phyloP scores from a whole-genome alignment of 2,113 vertebrate genomes.

The Chrysemys picta region DNA sequence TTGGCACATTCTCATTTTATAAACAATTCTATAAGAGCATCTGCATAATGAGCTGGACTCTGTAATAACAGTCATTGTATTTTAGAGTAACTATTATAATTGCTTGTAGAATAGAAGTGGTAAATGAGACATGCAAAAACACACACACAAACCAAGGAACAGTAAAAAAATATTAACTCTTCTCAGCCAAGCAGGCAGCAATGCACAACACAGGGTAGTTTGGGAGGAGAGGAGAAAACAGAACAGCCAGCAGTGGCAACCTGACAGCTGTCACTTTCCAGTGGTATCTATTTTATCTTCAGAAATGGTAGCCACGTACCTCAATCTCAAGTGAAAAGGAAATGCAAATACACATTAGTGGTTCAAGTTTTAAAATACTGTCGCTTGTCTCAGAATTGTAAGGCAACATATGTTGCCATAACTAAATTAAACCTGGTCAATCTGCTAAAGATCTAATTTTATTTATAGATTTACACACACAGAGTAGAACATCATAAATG shows the following conservation, averaged over 20 bases:
- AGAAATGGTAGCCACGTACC: not conserved
- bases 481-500: not conserved
- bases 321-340: not conserved
- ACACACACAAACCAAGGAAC: not conserved
- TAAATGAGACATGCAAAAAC: constrained; percentile 32
- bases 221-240: not conserved
- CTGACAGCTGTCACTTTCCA: not conserved
- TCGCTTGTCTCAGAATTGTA: not conserved
- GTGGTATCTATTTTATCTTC: not conserved
- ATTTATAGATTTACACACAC: not conserved
- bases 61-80: constrained; percentile 15
- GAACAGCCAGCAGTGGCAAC: not conserved
- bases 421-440: not conserved
- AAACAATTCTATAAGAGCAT: constrained; percentile 24
- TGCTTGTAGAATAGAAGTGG: constrained; percentile 36
- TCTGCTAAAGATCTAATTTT: not conserved
- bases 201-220: not conserved
- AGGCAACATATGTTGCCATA: rapidly evolving
- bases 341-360: not conserved
- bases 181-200: not conserved
- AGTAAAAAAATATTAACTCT: not conserved
- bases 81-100: constrained; percentile 46
- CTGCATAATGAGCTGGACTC: constrained; percentile 34
- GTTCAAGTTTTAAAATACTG: not conserved
- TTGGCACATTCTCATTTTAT: constrained; percentile 20